Conservation (phyloP, 2,888 invertebrate genomes). For the Temnothorax unifasciatus region DNA sequence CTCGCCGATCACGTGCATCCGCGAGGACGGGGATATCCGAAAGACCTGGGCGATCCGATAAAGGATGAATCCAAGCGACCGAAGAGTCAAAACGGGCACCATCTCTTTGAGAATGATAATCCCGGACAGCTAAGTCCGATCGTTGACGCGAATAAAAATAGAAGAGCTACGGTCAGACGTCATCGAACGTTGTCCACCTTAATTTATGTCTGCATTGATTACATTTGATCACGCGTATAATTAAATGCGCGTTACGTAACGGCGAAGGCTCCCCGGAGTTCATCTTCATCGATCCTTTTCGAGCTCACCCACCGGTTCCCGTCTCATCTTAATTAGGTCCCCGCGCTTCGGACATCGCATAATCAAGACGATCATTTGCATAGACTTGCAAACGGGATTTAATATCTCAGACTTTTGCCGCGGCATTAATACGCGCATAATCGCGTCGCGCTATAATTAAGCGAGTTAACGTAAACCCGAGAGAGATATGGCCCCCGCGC, state of each 20-base stretch:
- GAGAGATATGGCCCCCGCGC: not conserved
- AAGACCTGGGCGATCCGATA: not conserved
- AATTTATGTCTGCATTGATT: conserved; percentile 15
- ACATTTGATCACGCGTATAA: conserved; percentile 28
- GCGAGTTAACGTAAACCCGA: conserved; percentile 14
- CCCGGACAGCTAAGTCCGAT: not conserved
- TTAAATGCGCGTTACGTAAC: conserved; percentile 31
- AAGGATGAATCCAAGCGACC: not conserved
- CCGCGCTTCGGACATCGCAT: conserved; percentile 8
- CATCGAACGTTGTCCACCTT: not conserved
- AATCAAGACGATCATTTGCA: conserved; percentile 36
- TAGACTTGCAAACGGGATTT: conserved; percentile 22
- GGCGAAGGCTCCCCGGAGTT: not conserved
- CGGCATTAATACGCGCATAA: conserved; percentile 19
- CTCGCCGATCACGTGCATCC: not conserved
- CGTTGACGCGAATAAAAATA: conserved; percentile 22
- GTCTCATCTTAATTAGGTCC: conserved; percentile 34
- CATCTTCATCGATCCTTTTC: conserved; percentile 5
- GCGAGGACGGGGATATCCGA: not conserved
- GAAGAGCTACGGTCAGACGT: not conserved
- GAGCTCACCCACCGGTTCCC: not conserved
- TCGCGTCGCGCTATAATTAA: conserved; percentile 13
- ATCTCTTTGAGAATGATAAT: not conserved
- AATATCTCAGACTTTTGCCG: conserved; percentile 30
- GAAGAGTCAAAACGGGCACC: not conserved